These are phyloP conservation scores for Cylindroiulus punctatus DNA, from an alignment of 2,888 invertebrate species.

Conservation along the genomic window DNA sequence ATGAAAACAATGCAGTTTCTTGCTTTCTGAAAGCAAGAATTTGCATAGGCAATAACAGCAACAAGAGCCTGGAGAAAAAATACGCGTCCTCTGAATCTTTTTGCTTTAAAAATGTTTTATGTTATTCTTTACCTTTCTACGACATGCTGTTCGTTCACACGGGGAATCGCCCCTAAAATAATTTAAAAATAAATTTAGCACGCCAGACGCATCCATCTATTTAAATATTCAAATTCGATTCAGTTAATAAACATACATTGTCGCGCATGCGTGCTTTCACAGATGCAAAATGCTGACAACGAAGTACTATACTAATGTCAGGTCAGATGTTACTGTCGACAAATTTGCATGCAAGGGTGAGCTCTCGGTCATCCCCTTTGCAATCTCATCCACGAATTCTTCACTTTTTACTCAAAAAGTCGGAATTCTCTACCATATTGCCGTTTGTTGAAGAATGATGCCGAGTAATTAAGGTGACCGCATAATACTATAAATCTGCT, in stretches of 20 bases:
- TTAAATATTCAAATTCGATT: background rate
- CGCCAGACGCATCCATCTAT: background rate
- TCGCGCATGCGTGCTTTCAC: background rate
- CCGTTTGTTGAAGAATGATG: conserved; percentile 15
- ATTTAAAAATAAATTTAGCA: background rate
- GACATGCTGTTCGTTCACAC: background rate
- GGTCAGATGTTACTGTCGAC: background rate
- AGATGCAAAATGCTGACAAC: background rate
- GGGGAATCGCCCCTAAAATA: background rate
- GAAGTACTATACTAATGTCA: background rate
- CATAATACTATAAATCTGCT: background rate
- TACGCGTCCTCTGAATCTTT: background rate
- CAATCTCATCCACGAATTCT: background rate
- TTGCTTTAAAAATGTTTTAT: background rate
- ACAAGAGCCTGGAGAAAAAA: background rate
- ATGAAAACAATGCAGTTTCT: background rate
- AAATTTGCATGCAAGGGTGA: background rate
- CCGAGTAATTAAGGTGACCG: conserved; percentile 21
- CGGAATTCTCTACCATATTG: background rate
- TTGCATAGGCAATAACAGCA: background rate
- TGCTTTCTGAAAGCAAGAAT: background rate
- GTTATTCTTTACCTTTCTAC: background rate
- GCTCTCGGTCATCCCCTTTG: background rate
- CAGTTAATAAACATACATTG: background rate
- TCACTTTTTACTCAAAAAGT: background rate